Percentiles rank a stretch among this genome's conserved stretches.
Evolutionary conservation across 2,888 invertebrate species (phyloP).

Genomic region (Melanophora roralis): DNA sequence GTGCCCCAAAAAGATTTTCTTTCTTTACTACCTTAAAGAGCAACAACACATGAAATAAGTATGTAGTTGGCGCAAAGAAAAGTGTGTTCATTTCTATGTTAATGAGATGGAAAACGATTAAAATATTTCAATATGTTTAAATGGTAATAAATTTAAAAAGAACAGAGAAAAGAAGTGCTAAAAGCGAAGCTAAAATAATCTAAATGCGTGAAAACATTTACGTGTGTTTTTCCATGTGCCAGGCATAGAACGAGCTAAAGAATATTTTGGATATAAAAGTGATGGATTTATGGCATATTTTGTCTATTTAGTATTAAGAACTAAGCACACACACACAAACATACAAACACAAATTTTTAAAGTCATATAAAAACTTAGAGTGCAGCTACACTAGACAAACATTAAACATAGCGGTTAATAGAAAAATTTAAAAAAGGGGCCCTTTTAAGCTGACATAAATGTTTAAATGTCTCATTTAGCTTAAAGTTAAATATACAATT

Average conservation of each 20-base stretch:
- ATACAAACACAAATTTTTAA: not conserved
- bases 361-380: not conserved
- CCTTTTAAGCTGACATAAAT: no score
- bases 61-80: not conserved
- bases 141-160: constrained; percentile 8
- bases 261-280: constrained; percentile 36
- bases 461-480: no score
- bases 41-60: not conserved
- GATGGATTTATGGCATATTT: constrained; percentile 48
- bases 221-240: not conserved
- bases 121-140: constrained; percentile 17
- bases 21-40: not conserved
- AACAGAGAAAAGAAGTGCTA: not conserved
- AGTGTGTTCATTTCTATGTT: not conserved
- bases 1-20: not conserved
- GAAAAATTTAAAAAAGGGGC: no score
- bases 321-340: not conserved
- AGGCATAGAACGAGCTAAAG: not conserved
- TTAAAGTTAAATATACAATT: no score
- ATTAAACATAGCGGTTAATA: not conserved
- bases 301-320: constrained; percentile 32
- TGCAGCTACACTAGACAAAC: not conserved
- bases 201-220: not conserved
- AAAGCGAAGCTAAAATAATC: constrained; percentile 12
- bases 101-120: constrained; percentile 22